Evolutionary conservation across 2,797 vertebrate species (phyloP), one percentile per base, ranked within the genome.

Genomic region (Pampus argenteus): DNA sequence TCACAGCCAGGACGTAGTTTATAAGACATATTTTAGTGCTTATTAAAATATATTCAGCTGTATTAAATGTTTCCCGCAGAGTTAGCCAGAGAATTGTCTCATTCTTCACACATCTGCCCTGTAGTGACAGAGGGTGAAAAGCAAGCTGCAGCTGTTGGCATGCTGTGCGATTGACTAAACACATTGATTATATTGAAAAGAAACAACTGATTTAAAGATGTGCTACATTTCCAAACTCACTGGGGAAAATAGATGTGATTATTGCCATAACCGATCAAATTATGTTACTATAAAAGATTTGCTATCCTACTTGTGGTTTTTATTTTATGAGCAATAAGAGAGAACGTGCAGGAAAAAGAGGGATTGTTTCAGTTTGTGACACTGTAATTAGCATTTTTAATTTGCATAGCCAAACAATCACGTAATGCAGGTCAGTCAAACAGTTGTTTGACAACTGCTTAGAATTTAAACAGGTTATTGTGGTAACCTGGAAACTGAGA

Each of bases 41-140:
- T 80, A 66, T 76, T 86, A 81, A 81, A 63, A 71, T 36, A 79
- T 75, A 76, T 82, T 76, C 0, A 13, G 63, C 50, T 74, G 52
- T 69, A 86, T 88, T 85, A 79, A 89, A 84, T 73, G 60, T 87
- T 88, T 90, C 82, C 84, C 79, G 50, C 14, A 13, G 18, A 9
- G 34, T 23, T 23, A 73, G 75, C 85, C 78, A 86, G 71, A 40
- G 31, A 66, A 59, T 78, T 77, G 25, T 82, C 71, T 87, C 79
- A 75, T 63, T 55, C 48, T n/a, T 75, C 28, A 61, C 31, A 66
- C 59, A 75, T 79, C 51, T 81, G 67, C 36, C 63, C 42, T 26
- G 29, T 48, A 69, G 65, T 49, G 57, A 31, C 50, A 69, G 57
- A 68, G 52, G 66, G 50, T 28, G 28, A 76, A 51, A 17, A 45